Evolutionary conservation across 1,140 invertebrate genomes (phyloP).

Genomic region (Aricia agestis): DNA sequence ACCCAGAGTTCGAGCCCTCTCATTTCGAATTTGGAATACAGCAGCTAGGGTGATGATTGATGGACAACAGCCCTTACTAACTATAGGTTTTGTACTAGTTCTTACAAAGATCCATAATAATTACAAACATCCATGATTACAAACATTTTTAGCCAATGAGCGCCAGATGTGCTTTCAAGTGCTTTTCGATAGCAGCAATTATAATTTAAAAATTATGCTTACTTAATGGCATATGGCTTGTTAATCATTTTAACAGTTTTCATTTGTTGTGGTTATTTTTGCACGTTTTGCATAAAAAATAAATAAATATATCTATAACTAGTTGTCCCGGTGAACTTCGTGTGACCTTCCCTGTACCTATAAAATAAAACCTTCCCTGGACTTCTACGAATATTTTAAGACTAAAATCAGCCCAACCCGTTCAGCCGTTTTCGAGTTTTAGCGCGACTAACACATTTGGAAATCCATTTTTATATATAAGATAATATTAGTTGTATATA

Average conservation of each 20-base stretch:
- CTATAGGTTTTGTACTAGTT: not conserved
- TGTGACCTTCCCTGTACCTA: no score
- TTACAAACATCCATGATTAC: not conserved
- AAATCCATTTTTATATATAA: no score
- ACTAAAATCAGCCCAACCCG: no score
- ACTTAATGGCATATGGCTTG: not conserved
- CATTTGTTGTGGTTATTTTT: not conserved
- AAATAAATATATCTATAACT: no score
- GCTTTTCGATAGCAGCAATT: not conserved
- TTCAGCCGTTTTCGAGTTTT: no score
- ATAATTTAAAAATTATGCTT: not conserved
- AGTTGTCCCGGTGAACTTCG: no score
- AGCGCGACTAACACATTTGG: no score
- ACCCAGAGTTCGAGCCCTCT: not conserved
- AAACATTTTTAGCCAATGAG: not conserved
- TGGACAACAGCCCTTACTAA: not conserved
- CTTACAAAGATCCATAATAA: not conserved
- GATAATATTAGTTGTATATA: no score
- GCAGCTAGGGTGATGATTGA: slow-evolving; percentile 4
- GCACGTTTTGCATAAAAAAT: no score
- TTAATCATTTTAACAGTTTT: not conserved
- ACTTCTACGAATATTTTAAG: no score
- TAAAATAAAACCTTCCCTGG: no score
- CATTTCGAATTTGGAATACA: not conserved
- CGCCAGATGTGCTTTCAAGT: not conserved